A percentile compares a stretch with the other conserved stretches of the same genome.
These are phyloP conservation scores for Monochamus alternatus DNA, from an alignment of 2,888 invertebrate genomes.

Conservation along the genomic window DNA sequence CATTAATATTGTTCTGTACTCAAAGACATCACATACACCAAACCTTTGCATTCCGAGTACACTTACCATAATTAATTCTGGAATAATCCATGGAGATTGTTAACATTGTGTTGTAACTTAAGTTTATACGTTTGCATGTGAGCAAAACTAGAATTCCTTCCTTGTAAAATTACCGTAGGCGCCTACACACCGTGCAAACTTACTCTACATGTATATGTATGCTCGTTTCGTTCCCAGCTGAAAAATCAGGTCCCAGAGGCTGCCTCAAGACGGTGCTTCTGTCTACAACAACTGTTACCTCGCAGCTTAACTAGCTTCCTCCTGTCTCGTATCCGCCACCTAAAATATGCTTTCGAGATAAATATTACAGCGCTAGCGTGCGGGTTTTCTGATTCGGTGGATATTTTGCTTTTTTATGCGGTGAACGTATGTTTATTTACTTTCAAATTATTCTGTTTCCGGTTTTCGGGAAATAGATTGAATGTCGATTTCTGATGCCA, in stretches of 20 bases:
- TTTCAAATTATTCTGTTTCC: not conserved
- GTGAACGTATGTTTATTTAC: conserved; percentile 1
- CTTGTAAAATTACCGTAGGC: too few relatives aligned
- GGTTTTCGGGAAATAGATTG: not conserved
- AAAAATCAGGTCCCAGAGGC: conserved; percentile 9
- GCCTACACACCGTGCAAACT: too few relatives aligned
- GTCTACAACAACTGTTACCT: conserved; percentile 17
- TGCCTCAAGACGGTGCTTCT: conserved; percentile 9
- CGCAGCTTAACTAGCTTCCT: not conserved
- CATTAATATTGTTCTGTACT: too few relatives aligned
- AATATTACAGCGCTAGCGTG: not conserved
- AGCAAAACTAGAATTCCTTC: too few relatives aligned
- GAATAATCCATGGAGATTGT: too few relatives aligned
- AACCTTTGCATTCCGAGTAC: too few relatives aligned
- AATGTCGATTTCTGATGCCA: not conserved
- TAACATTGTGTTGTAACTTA: too few relatives aligned
- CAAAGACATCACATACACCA: too few relatives aligned
- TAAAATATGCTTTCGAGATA: conserved; percentile 9
- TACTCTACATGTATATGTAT: not conserved
- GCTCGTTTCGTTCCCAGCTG: not conserved
- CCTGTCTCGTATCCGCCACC: not conserved
- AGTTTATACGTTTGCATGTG: too few relatives aligned
- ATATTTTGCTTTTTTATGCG: not conserved
- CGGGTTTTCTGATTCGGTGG: not conserved
- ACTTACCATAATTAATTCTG: too few relatives aligned